A percentile compares a stretch with the other conserved stretches of the same genome.
phyloP scores from a whole-genome alignment of 2,888 invertebrate species.

The Tachina lurida region DNA sequence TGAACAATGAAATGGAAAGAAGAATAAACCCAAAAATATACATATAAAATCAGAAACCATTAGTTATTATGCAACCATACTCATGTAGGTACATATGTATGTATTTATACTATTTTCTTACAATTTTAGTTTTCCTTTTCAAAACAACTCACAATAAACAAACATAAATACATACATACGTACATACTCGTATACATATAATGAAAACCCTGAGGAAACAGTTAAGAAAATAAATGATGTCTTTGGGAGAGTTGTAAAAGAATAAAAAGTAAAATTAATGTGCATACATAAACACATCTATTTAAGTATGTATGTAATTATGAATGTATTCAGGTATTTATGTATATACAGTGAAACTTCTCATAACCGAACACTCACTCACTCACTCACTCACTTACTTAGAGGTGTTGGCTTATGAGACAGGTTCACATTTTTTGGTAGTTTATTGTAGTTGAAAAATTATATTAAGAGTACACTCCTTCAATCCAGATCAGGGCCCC shows the following conservation, averaged over 20 bases:
- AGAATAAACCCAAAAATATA: constrained; percentile 41
- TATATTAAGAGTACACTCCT: no score
- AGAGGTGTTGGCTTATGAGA: no score
- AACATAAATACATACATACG: not conserved
- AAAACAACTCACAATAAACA: no score
- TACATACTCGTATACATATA: not conserved
- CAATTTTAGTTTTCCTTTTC: no score
- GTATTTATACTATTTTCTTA: not conserved
- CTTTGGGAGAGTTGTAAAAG: not conserved
- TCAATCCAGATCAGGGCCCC: no score
- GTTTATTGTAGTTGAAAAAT: no score
- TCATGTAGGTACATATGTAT: not conserved
- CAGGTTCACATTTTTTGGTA: no score
- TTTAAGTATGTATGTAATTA: not conserved
- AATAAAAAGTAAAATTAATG: not conserved
- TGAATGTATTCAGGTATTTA: not conserved
- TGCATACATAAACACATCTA: not conserved
- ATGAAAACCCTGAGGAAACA: constrained; percentile 38
- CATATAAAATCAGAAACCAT: constrained; percentile 53
- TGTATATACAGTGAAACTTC: no score
- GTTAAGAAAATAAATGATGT: constrained; percentile 51
- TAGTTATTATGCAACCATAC: constrained; percentile 61
- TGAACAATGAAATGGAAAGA: constrained; percentile 7
- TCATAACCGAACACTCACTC: no score
- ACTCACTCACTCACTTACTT: no score